Percentiles rank a stretch among this genome's conserved stretches.
Conservation (phyloP, 2,113 vertebrate genomes). For the Saiga tatarica region DNA sequence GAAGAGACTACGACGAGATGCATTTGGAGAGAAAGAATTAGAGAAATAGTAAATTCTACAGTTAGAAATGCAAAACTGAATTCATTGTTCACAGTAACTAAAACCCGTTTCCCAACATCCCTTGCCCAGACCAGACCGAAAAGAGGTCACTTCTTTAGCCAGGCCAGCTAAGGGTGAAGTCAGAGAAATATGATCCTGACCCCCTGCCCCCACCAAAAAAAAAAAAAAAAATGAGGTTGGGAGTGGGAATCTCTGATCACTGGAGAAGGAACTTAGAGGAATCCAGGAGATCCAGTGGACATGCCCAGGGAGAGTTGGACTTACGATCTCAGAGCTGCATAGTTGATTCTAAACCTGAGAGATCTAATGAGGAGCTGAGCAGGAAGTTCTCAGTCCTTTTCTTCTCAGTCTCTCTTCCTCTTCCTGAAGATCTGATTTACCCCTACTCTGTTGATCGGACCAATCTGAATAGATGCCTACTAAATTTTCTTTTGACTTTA, state of each 20-base stretch:
- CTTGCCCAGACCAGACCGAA: not conserved
- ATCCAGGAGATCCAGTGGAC: not conserved
- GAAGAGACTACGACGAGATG: not conserved
- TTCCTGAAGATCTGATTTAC: not conserved
- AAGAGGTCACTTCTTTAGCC: not conserved
- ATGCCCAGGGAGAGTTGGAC: not conserved
- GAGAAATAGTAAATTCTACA: not conserved
- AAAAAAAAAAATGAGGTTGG: not conserved
- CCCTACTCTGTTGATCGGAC: not conserved
- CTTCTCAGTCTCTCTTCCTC: not conserved
- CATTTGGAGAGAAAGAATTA: not conserved
- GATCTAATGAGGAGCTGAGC: not conserved
- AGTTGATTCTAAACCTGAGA: not conserved
- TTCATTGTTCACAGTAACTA: not conserved
- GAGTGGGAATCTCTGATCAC: not conserved
- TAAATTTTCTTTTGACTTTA: not conserved
- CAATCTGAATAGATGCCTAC: not conserved
- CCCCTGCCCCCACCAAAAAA: not conserved
- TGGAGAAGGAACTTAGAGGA: not conserved
- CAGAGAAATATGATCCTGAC: not conserved
- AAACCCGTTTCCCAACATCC: not conserved
- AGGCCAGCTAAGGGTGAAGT: not conserved
- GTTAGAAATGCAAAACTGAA: not conserved
- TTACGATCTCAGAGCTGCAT: not conserved
- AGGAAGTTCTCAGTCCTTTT: not conserved